Conservation (phyloP, 2,113 vertebrate species). For the Microtus oregoni region DNA sequence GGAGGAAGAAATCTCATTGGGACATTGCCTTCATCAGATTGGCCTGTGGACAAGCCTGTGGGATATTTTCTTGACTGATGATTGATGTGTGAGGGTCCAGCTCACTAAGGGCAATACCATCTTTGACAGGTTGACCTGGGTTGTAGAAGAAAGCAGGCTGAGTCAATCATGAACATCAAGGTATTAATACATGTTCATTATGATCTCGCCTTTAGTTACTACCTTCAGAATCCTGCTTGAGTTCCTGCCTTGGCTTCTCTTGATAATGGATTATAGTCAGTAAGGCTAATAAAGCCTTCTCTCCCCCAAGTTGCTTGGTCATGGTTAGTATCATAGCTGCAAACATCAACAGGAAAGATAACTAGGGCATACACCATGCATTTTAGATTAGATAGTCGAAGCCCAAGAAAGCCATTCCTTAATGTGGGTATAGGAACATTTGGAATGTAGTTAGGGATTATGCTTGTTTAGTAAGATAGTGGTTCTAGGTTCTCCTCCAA, state of each 20-base stretch:
- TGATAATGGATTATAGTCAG: background rate
- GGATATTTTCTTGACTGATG: background rate
- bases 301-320: background rate
- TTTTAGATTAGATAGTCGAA: background rate
- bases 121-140: too few species aligned
- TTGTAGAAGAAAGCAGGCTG: background rate
- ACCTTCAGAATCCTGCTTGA: background rate
- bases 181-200: background rate
- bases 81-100: background rate
- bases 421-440: too few species aligned
- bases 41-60: background rate
- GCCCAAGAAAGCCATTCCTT: background rate
- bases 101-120: background rate
- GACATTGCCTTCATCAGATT: background rate
- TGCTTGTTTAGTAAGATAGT: too few species aligned
- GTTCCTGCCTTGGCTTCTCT: background rate
- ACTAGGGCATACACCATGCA: background rate
- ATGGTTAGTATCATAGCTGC: background rate
- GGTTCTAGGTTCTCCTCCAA: too few species aligned
- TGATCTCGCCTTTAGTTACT: background rate
- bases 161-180: background rate
- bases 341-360: background rate
- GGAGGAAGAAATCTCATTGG: background rate
- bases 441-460: too few species aligned
- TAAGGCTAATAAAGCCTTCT: background rate